These are phyloP conservation scores for Onychomys arenicola DNA, from an alignment of 2,797 vertebrate species.

Conservation along the genomic window DNA sequence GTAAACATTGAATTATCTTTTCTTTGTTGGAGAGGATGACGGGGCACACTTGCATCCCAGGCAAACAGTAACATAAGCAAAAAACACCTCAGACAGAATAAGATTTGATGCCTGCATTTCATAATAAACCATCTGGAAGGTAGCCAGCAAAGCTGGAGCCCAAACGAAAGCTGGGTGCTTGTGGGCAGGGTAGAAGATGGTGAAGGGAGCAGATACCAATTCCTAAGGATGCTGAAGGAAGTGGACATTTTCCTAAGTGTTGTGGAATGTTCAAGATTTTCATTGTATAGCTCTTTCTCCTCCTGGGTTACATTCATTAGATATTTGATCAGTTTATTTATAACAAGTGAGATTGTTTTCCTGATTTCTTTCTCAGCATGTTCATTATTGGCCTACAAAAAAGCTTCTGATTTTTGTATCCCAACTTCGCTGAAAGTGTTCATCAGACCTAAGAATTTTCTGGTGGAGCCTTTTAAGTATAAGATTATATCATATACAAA, in stretches of 20 bases:
- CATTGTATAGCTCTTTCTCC: background rate
- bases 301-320: background rate
- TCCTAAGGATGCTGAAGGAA: background rate
- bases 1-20: background rate
- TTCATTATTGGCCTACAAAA: background rate
- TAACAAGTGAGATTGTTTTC: background rate
- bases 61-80: background rate
- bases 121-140: constrained; percentile 21
- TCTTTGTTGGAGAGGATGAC: background rate
- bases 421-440: background rate
- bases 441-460: background rate
- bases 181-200: rapidly evolving
- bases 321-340: background rate
- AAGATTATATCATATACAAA: background rate
- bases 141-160: background rate
- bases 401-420: background rate
- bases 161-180: background rate
- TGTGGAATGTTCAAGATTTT: background rate
- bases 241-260: background rate
- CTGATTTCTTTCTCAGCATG: background rate
- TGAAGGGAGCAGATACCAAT: background rate
- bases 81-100: background rate
- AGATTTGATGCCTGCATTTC: background rate
- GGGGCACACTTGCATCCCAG: background rate
- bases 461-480: background rate